These are phyloP conservation scores for Falco cherrug DNA, from an alignment of 2,797 vertebrate species.

Conservation along the genomic window DNA sequence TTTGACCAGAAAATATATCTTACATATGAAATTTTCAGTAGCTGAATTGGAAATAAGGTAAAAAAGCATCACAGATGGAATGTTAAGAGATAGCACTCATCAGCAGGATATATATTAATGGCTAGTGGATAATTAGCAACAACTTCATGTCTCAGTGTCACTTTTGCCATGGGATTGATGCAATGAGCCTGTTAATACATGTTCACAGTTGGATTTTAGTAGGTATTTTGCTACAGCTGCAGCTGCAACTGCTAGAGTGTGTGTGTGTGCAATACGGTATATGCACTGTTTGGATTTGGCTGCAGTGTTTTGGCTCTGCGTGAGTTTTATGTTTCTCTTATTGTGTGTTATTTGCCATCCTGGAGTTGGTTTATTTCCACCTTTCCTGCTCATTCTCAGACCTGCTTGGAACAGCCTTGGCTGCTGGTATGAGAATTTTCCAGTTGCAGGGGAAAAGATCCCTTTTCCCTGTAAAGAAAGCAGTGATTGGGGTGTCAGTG, in stretches of 20 bases:
- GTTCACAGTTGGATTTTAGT: slow-evolving; percentile 66
- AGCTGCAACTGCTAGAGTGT: not conserved
- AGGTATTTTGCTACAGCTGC: slow-evolving; percentile 50
- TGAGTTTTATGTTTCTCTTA: slow-evolving; percentile 16
- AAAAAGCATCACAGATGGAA: slow-evolving; percentile 43
- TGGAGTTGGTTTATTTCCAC: slow-evolving; percentile 31
- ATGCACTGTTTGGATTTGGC: slow-evolving; percentile 19
- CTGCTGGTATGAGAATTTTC: slow-evolving; percentile 10
- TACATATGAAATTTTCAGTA: slow-evolving; percentile 41
- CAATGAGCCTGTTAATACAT: slow-evolving; percentile 57
- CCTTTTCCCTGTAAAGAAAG: not conserved
- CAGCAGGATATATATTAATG: slow-evolving; percentile 55
- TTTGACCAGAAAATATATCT: slow-evolving; percentile 9
- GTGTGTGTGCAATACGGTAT: not conserved
- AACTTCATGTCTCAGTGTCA: slow-evolving; percentile 51
- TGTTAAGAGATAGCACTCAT: not conserved
- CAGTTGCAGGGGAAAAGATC: not conserved
- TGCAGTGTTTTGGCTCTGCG: not conserved
- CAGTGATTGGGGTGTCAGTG: not conserved
- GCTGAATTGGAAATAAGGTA: slow-evolving; percentile 43
- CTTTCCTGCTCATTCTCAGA: slow-evolving; percentile 1
- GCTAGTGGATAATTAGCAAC: slow-evolving; percentile 57
- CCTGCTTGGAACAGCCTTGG: slow-evolving; percentile 20
- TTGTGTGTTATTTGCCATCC: slow-evolving; percentile 22
- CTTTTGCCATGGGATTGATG: slow-evolving; percentile 63